A percentile compares a stretch with the other conserved stretches of the same genome.
Conservation (phyloP, 2,888 invertebrate genomes). For the Trachelus troglodyta region DNA sequence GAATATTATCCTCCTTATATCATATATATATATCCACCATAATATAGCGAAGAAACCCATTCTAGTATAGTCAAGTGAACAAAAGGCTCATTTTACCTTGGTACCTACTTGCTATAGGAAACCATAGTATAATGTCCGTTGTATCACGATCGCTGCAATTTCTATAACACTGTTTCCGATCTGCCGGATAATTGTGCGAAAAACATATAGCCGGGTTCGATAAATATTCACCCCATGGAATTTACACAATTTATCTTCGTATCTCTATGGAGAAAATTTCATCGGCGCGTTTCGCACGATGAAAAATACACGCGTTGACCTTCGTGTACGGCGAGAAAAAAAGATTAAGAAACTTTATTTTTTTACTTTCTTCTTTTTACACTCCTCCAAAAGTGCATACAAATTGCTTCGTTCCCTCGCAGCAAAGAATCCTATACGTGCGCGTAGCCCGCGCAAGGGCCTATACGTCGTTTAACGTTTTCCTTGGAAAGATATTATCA, state of each 20-base stretch:
- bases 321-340: background rate
- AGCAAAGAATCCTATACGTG: background rate
- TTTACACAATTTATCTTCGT: background rate
- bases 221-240: background rate
- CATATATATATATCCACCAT: background rate
- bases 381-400: constrained; percentile 12
- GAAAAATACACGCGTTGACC: background rate
- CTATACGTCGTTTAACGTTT: background rate
- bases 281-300: background rate
- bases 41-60: background rate
- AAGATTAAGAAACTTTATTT: background rate
- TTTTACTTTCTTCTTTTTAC: background rate
- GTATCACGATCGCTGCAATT: background rate
- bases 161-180: background rate
- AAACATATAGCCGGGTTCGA: background rate
- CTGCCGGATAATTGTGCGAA: background rate
- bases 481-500: background rate
- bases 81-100: background rate
- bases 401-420: constrained; percentile 13
- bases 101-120: background rate
- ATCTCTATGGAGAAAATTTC: background rate
- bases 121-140: background rate
- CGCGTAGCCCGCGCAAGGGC: background rate
- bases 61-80: background rate
- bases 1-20: background rate